phyloP scores from a whole-genome alignment of 2,113 vertebrate genomes.

The Psammodynastes pulverulentus region DNA sequence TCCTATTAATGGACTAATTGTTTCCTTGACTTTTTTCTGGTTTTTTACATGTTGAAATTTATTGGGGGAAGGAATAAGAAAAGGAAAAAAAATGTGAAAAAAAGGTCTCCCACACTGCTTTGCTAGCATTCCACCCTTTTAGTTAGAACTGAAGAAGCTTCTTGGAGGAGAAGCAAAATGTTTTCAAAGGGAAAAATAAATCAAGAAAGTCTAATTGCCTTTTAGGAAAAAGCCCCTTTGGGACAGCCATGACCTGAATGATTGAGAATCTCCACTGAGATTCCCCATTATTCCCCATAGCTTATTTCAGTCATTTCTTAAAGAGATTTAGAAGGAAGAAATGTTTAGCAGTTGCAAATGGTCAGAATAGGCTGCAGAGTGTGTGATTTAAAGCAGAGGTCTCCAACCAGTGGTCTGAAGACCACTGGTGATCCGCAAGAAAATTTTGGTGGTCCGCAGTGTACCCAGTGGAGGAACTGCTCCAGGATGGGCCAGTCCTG shows the following conservation, averaged over 20 bases:
- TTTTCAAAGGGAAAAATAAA: neutral
- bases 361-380: neutral
- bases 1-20: neutral
- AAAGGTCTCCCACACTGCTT: neutral
- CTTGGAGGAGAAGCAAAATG: neutral
- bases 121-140: neutral
- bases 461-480: too few species aligned
- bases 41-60: neutral
- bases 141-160: neutral
- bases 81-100: neutral
- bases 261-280: neutral
- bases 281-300: too few species aligned
- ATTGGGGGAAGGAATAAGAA: neutral
- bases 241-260: neutral
- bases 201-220: neutral
- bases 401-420: too few species aligned
- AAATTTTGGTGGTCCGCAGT: too few species aligned
- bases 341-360: neutral
- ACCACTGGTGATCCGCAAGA: too few species aligned
- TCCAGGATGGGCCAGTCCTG: too few species aligned
- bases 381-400: neutral
- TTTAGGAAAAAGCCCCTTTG: neutral
- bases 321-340: neutral
- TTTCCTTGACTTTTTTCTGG: neutral
- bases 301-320: too few species aligned